Conservation (phyloP, 2,113 vertebrate genomes). For the Balaeniceps rex region DNA sequence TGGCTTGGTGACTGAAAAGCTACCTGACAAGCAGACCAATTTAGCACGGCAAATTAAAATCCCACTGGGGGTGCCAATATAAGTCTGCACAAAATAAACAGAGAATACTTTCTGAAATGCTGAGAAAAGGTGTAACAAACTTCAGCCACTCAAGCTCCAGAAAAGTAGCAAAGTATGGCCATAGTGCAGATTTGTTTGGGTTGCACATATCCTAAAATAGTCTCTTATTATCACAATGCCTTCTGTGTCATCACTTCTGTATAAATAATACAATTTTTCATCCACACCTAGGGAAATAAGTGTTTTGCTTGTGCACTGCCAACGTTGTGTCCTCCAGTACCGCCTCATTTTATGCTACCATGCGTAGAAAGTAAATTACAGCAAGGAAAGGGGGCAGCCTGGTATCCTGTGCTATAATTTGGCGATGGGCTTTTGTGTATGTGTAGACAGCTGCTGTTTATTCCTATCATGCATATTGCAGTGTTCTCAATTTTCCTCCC, state of each 20-base stretch:
- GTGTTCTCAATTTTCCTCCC: constrained; percentile 41
- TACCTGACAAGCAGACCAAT: not conserved
- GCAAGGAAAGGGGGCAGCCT: not conserved
- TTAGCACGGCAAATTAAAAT: not conserved
- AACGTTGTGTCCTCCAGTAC: not conserved
- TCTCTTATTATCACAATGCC: not conserved
- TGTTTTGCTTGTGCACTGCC: not conserved
- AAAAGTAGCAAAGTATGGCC: not conserved
- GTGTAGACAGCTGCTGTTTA: constrained; percentile 44
- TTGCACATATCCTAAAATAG: not conserved
- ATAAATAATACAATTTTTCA: not conserved
- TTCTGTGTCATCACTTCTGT: not conserved
- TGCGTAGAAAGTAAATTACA: accelerated
- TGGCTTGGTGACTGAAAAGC: not conserved
- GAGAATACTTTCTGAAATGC: not conserved
- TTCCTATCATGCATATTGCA: constrained; percentile 1
- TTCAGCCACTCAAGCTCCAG: not conserved
- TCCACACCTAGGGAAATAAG: not conserved
- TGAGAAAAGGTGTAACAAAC: not conserved
- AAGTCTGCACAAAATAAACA: not conserved
- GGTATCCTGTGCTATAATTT: not conserved
- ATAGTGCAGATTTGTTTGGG: not conserved
- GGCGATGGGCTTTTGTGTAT: not conserved
- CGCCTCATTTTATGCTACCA: not conserved
- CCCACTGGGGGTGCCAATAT: not conserved